Base-by-base conservation (phyloP, 2,113 vertebrate genomes). In the western clawed frog (Xenopus tropicalis) region DNA sequence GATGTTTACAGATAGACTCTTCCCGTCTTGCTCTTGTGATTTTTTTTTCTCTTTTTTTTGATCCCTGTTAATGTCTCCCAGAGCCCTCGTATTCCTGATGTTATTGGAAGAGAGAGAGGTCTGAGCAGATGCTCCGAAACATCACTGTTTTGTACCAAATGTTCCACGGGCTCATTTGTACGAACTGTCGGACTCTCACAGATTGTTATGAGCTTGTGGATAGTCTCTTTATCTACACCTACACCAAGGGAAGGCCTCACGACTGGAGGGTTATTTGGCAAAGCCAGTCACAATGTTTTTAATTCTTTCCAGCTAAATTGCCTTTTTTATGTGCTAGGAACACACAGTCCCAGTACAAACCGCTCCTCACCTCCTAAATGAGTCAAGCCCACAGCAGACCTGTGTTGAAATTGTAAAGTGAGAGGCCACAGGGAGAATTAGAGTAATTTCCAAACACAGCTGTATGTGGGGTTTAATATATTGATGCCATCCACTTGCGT, bases 11-110 rank as follows among this genome's bases (percentile, higher is more conserved):
- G 81, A 80, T 83, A 10, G 51, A 10, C 0, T 0, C 43, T 14
- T 76, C n/a, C 77, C 83, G 82, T 82, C 82, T 83, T 85, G 81
- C 80, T 82, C 82, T 90, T 82, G 82, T 79, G 79, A 9, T 54
- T n/a, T 79, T 86, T 29, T 37, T 29, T 29, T 29, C 7, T 29
- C 7, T n/a, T 54, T n/a, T 79, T 86, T 89, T 85, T 84, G 86
- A 85, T 89, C 68, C 1, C 85, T 63, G 84, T 80, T 91, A 88
- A 90, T 90, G 86, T 82, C 71, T 88, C 88, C 86, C 88, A 29
- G 68, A 86, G 82, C 90, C 86, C 86, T 87, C 85, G 0, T 90
- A 83, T 85, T 81, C 87, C 85, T 84, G 83, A 85, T 87, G 86
- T 85, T 85, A 20, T 84, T 88, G 80, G 79, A 85, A 78, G 79